Evolutionary conservation across 2,797 vertebrate genomes (phyloP).

Genomic region (Leptoclinus maculatus): DNA sequence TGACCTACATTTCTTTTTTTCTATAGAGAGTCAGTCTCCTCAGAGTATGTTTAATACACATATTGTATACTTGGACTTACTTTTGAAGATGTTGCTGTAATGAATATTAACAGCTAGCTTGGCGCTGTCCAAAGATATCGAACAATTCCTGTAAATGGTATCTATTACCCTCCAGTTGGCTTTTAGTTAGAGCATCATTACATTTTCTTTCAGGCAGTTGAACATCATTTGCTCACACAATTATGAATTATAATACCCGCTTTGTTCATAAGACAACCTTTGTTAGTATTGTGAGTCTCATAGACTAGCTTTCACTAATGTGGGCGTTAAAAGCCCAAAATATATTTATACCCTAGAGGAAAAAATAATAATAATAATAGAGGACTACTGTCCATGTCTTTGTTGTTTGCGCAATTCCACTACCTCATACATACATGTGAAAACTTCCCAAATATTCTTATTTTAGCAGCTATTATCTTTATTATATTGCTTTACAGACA

Average conservation of each 20-base stretch:
- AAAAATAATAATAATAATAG: too few species aligned
- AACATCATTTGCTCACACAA: neutral
- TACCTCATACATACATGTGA: neutral
- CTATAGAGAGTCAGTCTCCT: neutral
- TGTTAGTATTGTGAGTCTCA: neutral
- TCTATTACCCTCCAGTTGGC: neutral
- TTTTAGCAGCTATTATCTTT: neutral
- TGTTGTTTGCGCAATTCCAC: constrained; percentile 1
- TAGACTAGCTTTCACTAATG: neutral
- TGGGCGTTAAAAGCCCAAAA: constrained; percentile 13
- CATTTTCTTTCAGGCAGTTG: neutral
- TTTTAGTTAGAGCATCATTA: neutral
- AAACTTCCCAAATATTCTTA: neutral
- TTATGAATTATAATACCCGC: neutral
- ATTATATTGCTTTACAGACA: neutral
- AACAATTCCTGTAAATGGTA: neutral
- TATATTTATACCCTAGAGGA: neutral
- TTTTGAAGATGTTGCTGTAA: neutral
- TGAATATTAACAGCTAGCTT: neutral
- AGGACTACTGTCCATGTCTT: neutral
- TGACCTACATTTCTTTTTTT: constrained; percentile 7
- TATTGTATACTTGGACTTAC: neutral
- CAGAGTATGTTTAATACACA: neutral
- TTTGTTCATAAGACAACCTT: neutral
- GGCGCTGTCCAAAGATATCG: neutral